A percentile compares a stretch with the other conserved stretches of the same genome.
Evolutionary conservation across 2,888 invertebrate genomes (phyloP).

Genomic region (Eilema depressum): DNA sequence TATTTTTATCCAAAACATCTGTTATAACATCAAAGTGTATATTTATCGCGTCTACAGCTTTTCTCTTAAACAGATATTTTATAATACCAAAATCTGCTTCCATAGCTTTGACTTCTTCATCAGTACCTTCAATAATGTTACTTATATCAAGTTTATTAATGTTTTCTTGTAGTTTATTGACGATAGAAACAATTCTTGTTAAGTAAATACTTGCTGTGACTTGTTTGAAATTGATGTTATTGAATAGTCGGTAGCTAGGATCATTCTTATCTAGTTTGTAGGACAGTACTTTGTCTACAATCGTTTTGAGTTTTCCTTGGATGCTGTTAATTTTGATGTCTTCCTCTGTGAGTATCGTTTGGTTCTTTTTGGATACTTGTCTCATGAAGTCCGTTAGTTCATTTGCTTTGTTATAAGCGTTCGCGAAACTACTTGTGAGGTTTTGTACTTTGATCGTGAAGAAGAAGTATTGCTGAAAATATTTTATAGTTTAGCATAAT

Average conservation of each 20-base stretch:
- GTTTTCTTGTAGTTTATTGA: constrained; percentile 66
- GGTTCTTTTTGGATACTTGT: constrained; percentile 61
- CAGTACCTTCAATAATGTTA: constrained; percentile 47
- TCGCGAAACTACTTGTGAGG: constrained; percentile 69
- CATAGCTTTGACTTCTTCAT: constrained; percentile 57
- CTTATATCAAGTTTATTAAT: constrained; percentile 58
- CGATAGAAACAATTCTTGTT: constrained; percentile 67
- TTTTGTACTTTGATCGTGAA: constrained; percentile 66
- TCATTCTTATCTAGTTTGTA: constrained; percentile 67
- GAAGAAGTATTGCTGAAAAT: constrained; percentile 79
- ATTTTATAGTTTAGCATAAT: neutral
- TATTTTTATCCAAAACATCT: constrained; percentile 64
- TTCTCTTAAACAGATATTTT: constrained; percentile 69
- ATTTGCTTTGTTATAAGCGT: constrained; percentile 64
- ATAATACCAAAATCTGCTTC: constrained; percentile 60
- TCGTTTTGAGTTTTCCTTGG: constrained; percentile 62
- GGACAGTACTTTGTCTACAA: constrained; percentile 64
- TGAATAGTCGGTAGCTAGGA: constrained; percentile 64
- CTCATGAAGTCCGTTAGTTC: constrained; percentile 59
- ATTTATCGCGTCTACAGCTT: constrained; percentile 67
- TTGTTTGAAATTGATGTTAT: constrained; percentile 70
- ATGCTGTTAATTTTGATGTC: constrained; percentile 61
- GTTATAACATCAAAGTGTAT: constrained; percentile 77
- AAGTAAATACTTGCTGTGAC: constrained; percentile 68
- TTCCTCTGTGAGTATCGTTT: constrained; percentile 51